phyloP scores from a whole-genome alignment of 2,797 vertebrate species.

The Cyclura pinguis region DNA sequence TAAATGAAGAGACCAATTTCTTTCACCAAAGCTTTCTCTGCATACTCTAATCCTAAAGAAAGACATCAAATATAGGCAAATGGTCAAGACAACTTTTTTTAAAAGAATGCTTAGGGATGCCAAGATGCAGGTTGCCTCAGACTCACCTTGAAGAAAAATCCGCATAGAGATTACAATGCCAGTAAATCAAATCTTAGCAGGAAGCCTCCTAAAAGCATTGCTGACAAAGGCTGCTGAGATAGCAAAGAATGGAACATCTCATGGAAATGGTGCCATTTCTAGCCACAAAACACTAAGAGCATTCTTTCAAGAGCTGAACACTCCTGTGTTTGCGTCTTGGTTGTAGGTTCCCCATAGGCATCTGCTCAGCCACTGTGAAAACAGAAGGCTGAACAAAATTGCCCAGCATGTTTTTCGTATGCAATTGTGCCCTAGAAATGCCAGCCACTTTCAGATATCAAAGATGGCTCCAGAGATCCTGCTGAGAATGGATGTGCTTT shows the following conservation, averaged over 20 bases:
- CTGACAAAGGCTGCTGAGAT: conserved; percentile 11
- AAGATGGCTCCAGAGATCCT: not conserved
- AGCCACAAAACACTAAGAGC: not conserved
- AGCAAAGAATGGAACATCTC: not conserved
- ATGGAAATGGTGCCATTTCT: not conserved
- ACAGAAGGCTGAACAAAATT: not conserved
- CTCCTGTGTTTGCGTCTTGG: not conserved
- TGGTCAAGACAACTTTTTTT: not conserved
- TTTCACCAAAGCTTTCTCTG: conserved; percentile 50
- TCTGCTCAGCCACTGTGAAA: not conserved
- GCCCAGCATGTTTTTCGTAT: not conserved
- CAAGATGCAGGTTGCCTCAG: conserved; percentile 37
- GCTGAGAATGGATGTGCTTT: not conserved
- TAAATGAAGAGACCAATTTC: conserved; percentile 29
- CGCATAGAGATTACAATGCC: not conserved
- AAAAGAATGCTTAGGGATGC: not conserved
- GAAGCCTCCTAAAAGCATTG: conserved; percentile 21
- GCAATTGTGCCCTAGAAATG: not conserved
- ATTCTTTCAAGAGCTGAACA: not conserved
- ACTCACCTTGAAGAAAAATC: conserved; percentile 16
- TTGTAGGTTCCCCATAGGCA: not conserved
- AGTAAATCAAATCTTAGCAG: not conserved
- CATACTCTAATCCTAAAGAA: conserved; percentile 6
- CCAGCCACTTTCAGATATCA: not conserved
- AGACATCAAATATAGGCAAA: conserved; percentile 23